Evolutionary conservation across 30 jellyfish, hydroid and myxozoan genomes (phyloP).

Genomic region (Thelohanellus kitauei): DNA sequence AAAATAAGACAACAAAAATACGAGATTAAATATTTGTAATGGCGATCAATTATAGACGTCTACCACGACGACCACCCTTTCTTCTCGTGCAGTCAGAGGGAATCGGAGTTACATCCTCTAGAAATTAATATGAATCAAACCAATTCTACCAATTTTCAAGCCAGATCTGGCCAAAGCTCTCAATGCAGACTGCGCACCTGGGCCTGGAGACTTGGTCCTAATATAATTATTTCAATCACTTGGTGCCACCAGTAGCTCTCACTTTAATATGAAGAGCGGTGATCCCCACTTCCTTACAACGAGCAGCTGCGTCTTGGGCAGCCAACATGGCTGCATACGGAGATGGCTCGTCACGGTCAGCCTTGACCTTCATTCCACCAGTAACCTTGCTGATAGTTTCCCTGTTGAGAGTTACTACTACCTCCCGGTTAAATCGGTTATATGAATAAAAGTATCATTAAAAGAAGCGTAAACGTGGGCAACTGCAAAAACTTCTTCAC

Average conservation of each 20-base stretch:
- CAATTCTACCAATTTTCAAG: conserved; percentile 89
- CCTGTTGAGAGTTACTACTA: conserved; percentile 9
- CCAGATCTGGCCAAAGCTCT: conserved; percentile 98
- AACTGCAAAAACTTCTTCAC: conserved; percentile 87
- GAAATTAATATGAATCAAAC: conserved; percentile 11
- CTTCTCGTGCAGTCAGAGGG: conserved; percentile 98
- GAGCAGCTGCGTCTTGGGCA: conserved; percentile 98
- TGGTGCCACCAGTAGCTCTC: conserved; percentile 98
- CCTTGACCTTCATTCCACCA: conserved; percentile 98
- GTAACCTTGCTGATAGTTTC: conserved; percentile 85
- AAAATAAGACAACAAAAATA: too few species aligned
- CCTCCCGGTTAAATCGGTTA: conserved; percentile 90
- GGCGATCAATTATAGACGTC: too few species aligned
- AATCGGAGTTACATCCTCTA: conserved; percentile 99
- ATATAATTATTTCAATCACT: conserved; percentile 1
- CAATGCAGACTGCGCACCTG: conserved; percentile 99
- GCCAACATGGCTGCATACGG: conserved; percentile 99
- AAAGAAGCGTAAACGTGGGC: conserved; percentile 97
- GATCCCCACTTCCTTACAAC: conserved; percentile 91
- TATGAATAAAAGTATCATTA: conserved; percentile 92
- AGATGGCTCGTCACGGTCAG: conserved; percentile 95
- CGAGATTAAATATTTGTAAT: too few species aligned
- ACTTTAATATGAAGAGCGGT: conserved; percentile 88
- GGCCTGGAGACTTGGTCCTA: conserved; percentile 97
- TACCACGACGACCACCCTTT: conserved; percentile 99